A percentile compares a stretch with the other conserved stretches of the same genome.
phyloP scores from a whole-genome alignment of 2,113 vertebrate species.

The Piprites chloris region DNA sequence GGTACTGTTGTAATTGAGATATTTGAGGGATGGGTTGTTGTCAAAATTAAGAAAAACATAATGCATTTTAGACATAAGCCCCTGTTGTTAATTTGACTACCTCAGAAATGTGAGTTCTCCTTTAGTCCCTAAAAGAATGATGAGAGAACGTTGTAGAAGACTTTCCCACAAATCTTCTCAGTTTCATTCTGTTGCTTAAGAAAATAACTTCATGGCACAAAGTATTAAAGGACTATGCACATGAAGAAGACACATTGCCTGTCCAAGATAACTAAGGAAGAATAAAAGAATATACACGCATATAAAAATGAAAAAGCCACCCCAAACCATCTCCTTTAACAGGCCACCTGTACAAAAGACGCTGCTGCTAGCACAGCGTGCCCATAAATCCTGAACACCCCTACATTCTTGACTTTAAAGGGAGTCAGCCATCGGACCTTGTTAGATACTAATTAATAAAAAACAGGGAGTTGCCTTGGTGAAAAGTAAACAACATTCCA shows the following conservation, averaged over 20 bases:
- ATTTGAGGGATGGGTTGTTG: not conserved
- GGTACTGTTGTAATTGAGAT: not conserved
- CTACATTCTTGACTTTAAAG: not conserved
- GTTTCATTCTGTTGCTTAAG: not conserved
- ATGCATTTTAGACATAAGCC: not conserved
- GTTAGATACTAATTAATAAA: slow-evolving; percentile 47
- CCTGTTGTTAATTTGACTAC: not conserved
- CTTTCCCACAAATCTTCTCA: not conserved
- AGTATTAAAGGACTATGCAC: not conserved
- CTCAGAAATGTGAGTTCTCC: not conserved
- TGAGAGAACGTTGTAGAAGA: not conserved
- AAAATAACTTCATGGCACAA: not conserved
- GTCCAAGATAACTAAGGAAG: not conserved
- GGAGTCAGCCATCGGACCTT: not conserved
- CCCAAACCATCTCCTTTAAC: not conserved
- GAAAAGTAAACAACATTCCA: slow-evolving; percentile 62
- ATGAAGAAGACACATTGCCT: not conserved
- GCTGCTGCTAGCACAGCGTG: not conserved
- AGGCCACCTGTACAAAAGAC: not conserved
- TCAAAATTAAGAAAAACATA: not conserved
- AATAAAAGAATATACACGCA: not conserved
- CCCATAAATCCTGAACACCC: not conserved
- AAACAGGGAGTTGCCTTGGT: slow-evolving; percentile 33
- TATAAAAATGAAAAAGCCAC: not conserved
- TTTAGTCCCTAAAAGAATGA: not conserved